Conservation (phyloP, 2,888 invertebrate genomes). For the Acrocera orbiculus region DNA sequence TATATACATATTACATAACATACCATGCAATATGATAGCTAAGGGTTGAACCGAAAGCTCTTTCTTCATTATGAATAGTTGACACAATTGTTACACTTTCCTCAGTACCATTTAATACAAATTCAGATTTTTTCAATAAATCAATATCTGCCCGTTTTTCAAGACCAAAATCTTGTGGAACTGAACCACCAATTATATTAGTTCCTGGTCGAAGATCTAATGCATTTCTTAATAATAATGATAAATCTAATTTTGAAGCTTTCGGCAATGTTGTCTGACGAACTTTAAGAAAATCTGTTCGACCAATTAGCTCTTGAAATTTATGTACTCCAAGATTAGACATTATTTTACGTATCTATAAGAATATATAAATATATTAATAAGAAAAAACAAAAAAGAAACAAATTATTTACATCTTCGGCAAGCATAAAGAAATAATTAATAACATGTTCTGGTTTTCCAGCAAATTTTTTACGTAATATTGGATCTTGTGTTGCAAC, state of each 20-base stretch:
- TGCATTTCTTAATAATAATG: slow-evolving; percentile 74
- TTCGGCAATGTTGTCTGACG: slow-evolving; percentile 57
- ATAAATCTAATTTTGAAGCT: slow-evolving; percentile 69
- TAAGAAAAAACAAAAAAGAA: background rate
- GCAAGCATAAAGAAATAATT: slow-evolving; percentile 96
- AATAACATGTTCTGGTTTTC: slow-evolving; percentile 92
- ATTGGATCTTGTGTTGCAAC: slow-evolving; percentile 97
- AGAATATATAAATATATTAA: slow-evolving; percentile 1
- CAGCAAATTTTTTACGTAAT: slow-evolving; percentile 87
- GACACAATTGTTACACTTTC: slow-evolving; percentile 52
- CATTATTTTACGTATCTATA: slow-evolving; percentile 75
- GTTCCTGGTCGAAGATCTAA: slow-evolving; percentile 75
- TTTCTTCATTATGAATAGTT: slow-evolving; percentile 75
- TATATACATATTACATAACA: slow-evolving; percentile 23
- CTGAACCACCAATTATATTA: slow-evolving; percentile 78
- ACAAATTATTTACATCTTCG: slow-evolving; percentile 56
- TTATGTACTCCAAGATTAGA: slow-evolving; percentile 73
- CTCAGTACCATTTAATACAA: slow-evolving; percentile 56
- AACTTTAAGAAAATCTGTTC: slow-evolving; percentile 72
- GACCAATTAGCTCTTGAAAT: slow-evolving; percentile 82
- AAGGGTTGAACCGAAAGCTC: slow-evolving; percentile 85
- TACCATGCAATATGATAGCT: slow-evolving; percentile 91
- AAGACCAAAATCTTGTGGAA: slow-evolving; percentile 67
- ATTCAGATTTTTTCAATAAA: slow-evolving; percentile 50
- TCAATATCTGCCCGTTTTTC: slow-evolving; percentile 76